Percentiles rank a stretch among this genome's conserved stretches.
phyloP scores from a whole-genome alignment of 2,113 vertebrate genomes.

The Gallinago undulata region DNA sequence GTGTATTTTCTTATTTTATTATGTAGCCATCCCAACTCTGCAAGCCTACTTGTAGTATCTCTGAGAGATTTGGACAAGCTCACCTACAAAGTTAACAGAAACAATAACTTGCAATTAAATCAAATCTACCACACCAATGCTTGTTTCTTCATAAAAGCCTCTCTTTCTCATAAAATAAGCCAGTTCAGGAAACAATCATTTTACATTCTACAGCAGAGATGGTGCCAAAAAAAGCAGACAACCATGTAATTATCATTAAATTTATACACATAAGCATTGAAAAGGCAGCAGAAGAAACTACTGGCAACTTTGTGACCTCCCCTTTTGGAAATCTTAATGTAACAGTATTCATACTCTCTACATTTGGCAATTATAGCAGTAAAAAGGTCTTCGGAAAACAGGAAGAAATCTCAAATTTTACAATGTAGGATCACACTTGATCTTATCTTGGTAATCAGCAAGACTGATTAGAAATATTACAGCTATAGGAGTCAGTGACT shows the following conservation, averaged over 20 bases:
- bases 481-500: not conserved
- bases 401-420: not conserved
- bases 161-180: not conserved
- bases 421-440: not conserved
- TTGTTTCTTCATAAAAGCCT: not conserved
- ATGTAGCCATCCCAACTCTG: conserved; percentile 96
- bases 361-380: not conserved
- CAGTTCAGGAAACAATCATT: not conserved
- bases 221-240: not conserved
- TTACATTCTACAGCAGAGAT: not conserved
- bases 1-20: conserved; percentile 97
- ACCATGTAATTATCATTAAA: not conserved
- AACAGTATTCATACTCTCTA: not conserved
- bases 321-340: not conserved
- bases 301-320: not conserved
- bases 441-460: not conserved
- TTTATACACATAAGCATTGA: not conserved
- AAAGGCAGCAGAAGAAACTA: not conserved
- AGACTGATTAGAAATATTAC: not conserved
- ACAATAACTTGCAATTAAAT: not conserved
- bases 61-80: conserved; percentile 87
- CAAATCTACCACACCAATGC: not conserved
- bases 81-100: conserved; percentile 75
- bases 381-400: not conserved
- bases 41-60: conserved; percentile 87